A percentile compares a stretch with the other conserved stretches of the same genome.
Conservation (phyloP, 2,113 vertebrate species). For the Rissa tridactyla region DNA sequence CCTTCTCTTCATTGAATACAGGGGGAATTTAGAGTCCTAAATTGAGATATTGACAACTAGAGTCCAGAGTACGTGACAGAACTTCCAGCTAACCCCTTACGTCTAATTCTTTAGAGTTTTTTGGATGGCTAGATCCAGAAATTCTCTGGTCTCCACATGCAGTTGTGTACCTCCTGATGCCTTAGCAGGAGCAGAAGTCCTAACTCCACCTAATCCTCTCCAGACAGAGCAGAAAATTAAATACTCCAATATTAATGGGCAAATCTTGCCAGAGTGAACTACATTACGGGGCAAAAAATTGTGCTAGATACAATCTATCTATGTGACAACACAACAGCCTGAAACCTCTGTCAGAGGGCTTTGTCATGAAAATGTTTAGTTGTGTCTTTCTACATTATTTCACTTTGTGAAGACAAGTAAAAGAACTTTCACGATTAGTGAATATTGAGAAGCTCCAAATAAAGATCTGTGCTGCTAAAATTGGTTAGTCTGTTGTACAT, state of each 20-base stretch:
- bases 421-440: accelerated
- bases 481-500: neutral
- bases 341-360: neutral
- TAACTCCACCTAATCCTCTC: neutral
- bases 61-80: neutral
- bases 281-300: neutral
- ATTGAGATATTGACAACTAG: neutral
- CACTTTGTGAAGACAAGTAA: neutral
- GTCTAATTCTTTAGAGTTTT: neutral
- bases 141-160: neutral
- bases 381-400: neutral
- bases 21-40: neutral
- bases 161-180: neutral
- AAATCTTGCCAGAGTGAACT: neutral
- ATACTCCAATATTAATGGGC: neutral
- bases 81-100: neutral
- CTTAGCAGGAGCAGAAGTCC: neutral
- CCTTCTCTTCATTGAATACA: neutral
- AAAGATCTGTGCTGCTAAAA: neutral
- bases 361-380: neutral
- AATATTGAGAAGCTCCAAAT: neutral
- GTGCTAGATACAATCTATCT: neutral
- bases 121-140: neutral
- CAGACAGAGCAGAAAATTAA: neutral
- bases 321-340: neutral